Base-by-base conservation (phyloP, 2,888 invertebrate genomes). In the Erebia palarica region DNA sequence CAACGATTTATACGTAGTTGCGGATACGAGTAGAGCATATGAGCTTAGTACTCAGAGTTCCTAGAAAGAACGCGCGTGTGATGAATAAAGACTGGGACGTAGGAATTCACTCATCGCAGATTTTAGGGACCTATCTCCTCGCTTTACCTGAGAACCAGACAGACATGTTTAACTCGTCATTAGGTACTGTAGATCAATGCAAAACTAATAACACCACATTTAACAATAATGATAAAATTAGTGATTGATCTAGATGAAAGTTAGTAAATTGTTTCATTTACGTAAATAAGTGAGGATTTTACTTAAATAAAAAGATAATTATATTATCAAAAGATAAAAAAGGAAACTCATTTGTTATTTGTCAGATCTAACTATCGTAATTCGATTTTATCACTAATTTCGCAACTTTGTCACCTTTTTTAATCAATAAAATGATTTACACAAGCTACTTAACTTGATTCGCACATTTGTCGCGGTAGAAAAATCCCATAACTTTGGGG, bases 101-200 rank as follows among this genome's bases (percentile, higher is more conserved):
- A 27, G 85, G 91, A 89, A 93, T 93, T 89, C 85, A 85, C 87
- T 87, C 89, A 88, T 82, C 86, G 89, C 89, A 90, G 91, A 91
- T 92, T 90, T 88, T 84, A 91, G 88, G 87, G 84, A 85, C 84
- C 81, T 76, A 21, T 82, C 80, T 83, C 84, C 84, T 83, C 76
- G 75, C 81, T 73, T 77, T 80, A 88, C 86, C 88, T 91, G 91
- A 89, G 89, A 92, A 90, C 85, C 76, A 9, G 42, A 14, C n/a
- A 53, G 42, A 65, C 27, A 27, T 27, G 4, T 27, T 13, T 27
- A 21, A 44, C 9, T 44, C 11, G 11, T 27, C 4, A 10, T 47
- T 11, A 21, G 21, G 21, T 21, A 21, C 21, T 3, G 1, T 36
- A 4, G 13, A 11, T 47, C 2, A 47, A 13, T 11, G 47, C 47